Evolutionary conservation across 2,113 vertebrate species (phyloP).

Genomic region (Atractosteus spatula): DNA sequence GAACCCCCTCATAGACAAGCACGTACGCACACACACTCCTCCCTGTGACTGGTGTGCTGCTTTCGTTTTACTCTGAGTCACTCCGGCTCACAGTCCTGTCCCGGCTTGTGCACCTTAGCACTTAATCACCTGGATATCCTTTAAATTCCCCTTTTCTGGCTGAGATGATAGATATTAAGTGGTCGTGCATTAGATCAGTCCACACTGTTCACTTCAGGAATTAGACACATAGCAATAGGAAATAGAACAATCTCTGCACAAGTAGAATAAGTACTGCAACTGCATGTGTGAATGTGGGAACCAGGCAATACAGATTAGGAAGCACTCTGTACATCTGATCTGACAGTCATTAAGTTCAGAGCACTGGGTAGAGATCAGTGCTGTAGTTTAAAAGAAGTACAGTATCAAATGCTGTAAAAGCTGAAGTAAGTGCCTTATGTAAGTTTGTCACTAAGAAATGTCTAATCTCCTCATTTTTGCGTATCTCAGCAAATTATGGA

Average conservation of each 20-base stretch:
- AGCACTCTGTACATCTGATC: no score
- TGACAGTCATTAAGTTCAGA: no score
- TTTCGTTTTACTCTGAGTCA: constrained; percentile 13
- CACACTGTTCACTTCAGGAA: not conserved
- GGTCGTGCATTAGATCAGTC: not conserved
- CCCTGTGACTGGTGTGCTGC: not conserved
- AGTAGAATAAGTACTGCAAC: not conserved
- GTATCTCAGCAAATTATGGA: no score
- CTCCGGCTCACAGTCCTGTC: constrained; percentile 51
- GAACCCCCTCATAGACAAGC: not conserved
- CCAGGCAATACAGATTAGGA: no score
- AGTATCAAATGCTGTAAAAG: no score
- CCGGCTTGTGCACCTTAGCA: constrained; percentile 42
- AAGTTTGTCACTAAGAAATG: no score
- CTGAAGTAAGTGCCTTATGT: no score
- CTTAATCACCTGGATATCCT: constrained; percentile 2
- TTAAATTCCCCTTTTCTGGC: not conserved
- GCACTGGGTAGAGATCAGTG: no score
- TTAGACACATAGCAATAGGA: not conserved
- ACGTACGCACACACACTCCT: constrained; percentile 3
- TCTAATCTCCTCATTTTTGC: no score
- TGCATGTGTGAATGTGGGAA: no score
- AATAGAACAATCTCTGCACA: no score
- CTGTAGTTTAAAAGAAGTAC: no score
- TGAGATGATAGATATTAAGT: not conserved